Evolutionary conservation across 2,113 vertebrate species (phyloP).

Genomic region (Rhabdomys dilectus): DNA sequence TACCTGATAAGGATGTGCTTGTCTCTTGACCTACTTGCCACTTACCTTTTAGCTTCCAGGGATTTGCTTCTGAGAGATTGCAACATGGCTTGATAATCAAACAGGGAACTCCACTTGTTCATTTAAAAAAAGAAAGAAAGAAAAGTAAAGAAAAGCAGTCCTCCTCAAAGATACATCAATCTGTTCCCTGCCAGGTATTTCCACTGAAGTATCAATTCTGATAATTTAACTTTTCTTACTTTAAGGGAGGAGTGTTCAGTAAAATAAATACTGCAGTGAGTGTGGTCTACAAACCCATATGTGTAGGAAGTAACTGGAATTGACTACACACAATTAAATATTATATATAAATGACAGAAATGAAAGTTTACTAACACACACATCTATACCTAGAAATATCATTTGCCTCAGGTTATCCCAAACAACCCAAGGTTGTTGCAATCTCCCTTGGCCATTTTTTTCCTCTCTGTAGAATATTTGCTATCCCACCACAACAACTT

Average conservation of each 20-base stretch:
- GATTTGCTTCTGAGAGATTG: neutral
- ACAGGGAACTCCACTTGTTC: neutral
- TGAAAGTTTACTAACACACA: neutral
- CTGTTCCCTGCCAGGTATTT: neutral
- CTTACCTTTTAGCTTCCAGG: neutral
- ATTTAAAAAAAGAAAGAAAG: neutral
- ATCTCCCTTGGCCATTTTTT: neutral
- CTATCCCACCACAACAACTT: neutral
- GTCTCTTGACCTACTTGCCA: neutral
- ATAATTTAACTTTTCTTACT: conserved; percentile 16
- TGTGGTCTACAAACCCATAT: neutral
- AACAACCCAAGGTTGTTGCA: neutral
- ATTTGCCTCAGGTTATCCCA: neutral
- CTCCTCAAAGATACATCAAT: neutral
- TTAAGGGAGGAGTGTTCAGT: neutral
- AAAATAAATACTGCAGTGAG: neutral
- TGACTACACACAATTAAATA: neutral
- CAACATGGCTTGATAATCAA: neutral
- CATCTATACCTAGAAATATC: neutral
- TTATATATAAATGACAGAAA: neutral
- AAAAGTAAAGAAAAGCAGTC: neutral
- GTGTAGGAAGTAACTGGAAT: neutral
- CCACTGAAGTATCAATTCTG: neutral
- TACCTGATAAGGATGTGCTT: neutral
- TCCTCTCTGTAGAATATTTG: neutral